Evolutionary conservation across 1,140 invertebrate genomes (phyloP).

Genomic region (Heliconius melpomene): DNA sequence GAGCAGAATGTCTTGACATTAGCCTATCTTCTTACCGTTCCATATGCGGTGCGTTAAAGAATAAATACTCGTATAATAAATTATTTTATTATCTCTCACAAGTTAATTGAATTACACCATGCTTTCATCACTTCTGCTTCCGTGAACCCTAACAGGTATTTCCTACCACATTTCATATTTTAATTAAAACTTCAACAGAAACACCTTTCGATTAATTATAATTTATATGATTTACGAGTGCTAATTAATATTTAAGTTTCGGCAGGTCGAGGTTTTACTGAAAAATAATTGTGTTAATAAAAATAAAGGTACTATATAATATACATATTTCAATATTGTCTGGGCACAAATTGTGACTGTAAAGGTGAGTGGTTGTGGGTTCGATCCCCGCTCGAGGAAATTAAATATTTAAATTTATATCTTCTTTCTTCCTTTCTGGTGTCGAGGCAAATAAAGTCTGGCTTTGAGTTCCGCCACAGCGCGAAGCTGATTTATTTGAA

Average conservation of each 20-base stretch:
- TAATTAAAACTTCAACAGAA: slow-evolving; percentile 14
- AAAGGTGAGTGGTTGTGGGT: too few relatives aligned
- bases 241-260: slow-evolving; percentile 10
- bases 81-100: neutral
- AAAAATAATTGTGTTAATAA: neutral
- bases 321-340: too few relatives aligned
- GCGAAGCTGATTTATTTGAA: too few relatives aligned
- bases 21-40: neutral
- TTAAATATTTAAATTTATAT: too few relatives aligned
- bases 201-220: slow-evolving; percentile 6
- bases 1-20: neutral
- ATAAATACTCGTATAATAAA: neutral
- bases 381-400: too few relatives aligned
- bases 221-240: slow-evolving; percentile 11
- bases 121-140: neutral
- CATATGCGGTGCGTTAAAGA: neutral
- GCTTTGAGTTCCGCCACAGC: too few relatives aligned
- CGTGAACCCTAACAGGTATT: neutral
- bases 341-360: too few relatives aligned
- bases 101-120: slow-evolving; percentile 15
- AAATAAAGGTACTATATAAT: too few relatives aligned
- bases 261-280: neutral
- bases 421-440: too few relatives aligned
- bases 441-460: too few relatives aligned
- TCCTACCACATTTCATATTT: slow-evolving; percentile 7